A percentile compares a stretch with the other conserved stretches of the same genome.
Conservation (phyloP, 1,140 invertebrate species). For the Radopholus similis region DNA sequence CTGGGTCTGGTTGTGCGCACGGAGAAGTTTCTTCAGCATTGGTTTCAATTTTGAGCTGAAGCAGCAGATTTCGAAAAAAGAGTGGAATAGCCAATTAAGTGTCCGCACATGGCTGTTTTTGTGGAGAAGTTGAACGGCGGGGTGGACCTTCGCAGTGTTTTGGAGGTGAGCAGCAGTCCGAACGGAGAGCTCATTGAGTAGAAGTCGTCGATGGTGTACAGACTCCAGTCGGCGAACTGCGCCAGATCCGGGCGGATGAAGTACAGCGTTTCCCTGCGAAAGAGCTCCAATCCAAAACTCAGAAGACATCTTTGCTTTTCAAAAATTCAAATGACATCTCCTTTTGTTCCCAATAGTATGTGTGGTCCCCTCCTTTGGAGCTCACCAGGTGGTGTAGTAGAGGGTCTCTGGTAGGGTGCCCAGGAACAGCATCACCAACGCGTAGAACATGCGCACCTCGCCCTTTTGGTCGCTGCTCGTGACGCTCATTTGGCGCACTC, state of each 20-base stretch:
- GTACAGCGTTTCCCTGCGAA: conserved; percentile 3
- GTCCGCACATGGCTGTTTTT: too few species aligned
- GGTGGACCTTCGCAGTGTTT: conserved; percentile 7
- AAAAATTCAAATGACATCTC: too few species aligned
- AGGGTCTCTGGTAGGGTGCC: background rate
- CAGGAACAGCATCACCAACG: conserved; percentile 2
- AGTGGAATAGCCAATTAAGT: too few species aligned
- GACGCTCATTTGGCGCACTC: background rate
- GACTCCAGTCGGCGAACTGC: conserved; percentile 4
- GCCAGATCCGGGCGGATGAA: background rate
- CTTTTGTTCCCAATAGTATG: too few species aligned
- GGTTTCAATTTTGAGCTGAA: too few species aligned
- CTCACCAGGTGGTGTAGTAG: conserved; percentile 6
- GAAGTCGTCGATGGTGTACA: conserved; percentile 7
- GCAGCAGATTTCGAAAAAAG: too few species aligned
- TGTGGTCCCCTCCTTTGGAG: too few species aligned
- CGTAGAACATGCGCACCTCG: conserved; percentile 12
- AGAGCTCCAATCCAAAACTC: background rate
- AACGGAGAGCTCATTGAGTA: conserved; percentile 2
- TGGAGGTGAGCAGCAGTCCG: conserved; percentile 14
- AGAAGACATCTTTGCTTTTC: background rate
- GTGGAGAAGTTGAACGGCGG: too few species aligned
- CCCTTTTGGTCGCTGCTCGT: background rate
- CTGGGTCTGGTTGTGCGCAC: too few species aligned
- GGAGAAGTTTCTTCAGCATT: too few species aligned